Conservation (phyloP, 2,888 invertebrate species). For the Macropis europaea region DNA sequence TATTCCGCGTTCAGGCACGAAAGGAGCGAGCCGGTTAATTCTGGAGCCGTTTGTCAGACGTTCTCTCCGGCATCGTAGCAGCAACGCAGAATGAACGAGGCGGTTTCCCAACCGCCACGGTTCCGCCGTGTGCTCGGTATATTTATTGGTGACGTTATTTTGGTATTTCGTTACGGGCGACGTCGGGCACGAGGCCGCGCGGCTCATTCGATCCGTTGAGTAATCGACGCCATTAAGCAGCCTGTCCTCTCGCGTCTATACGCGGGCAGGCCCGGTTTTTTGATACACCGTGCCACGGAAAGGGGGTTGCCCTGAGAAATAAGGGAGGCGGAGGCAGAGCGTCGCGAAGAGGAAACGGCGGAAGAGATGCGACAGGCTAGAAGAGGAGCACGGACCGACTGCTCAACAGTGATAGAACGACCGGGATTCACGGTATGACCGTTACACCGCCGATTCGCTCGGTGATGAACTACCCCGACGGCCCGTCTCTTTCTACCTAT, state of each 20-base stretch:
- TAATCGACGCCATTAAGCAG: conserved; percentile 78
- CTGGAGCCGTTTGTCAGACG: conserved; percentile 74
- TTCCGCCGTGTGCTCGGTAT: conserved; percentile 63
- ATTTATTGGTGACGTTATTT: conserved; percentile 79
- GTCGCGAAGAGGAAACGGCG: not conserved
- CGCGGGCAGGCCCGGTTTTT: conserved; percentile 51
- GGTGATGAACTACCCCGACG: conserved; percentile 73
- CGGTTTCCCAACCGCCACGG: conserved; percentile 46
- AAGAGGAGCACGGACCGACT: not conserved
- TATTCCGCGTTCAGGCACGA: too few relatives aligned
- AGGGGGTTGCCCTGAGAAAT: conserved; percentile 50
- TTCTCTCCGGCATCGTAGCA: conserved; percentile 39
- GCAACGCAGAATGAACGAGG: conserved; percentile 44
- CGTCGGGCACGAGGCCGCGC: conserved; percentile 71
- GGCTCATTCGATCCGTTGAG: conserved; percentile 78
- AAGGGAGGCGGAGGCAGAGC: conserved; percentile 40
- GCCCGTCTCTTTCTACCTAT: too few relatives aligned
- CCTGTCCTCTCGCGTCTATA: conserved; percentile 71
- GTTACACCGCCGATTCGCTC: conserved; percentile 71
- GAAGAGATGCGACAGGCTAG: not conserved
- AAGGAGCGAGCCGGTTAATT: conserved; percentile 76
- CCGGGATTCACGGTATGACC: conserved; percentile 73
- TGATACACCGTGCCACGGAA: conserved; percentile 47
- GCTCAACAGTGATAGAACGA: conserved; percentile 73
- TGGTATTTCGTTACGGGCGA: conserved; percentile 78